Percentiles rank a stretch among this genome's conserved stretches.
Conservation (phyloP, 1,140 invertebrate genomes). For the Ruditapes philippinarum region DNA sequence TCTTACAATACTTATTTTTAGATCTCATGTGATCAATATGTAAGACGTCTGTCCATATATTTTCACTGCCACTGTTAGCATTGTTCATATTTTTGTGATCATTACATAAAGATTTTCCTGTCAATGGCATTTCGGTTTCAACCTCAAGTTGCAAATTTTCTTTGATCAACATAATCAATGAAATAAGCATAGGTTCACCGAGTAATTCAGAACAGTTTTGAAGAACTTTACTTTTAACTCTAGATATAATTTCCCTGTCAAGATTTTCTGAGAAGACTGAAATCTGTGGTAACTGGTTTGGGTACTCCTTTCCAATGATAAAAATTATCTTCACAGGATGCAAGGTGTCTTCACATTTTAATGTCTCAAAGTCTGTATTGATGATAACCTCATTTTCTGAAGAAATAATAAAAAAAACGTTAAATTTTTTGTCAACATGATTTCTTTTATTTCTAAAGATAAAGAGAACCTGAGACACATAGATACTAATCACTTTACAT, state of each 20-base stretch:
- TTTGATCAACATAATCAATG: slow-evolving; percentile 1
- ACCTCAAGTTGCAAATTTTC: slow-evolving; percentile 5
- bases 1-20: slow-evolving; percentile 67
- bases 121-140: neutral
- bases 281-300: slow-evolving; percentile 1
- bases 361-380: neutral
- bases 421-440: too few species aligned
- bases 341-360: neutral
- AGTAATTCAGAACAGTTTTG: neutral
- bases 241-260: neutral
- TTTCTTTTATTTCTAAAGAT: too few species aligned
- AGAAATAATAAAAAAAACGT: neutral
- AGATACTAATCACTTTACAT: too few species aligned
- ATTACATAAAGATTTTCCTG: neutral
- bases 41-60: slow-evolving; percentile 48
- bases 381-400: slow-evolving; percentile 8
- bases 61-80: neutral
- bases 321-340: slow-evolving; percentile 26
- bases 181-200: slow-evolving; percentile 43
- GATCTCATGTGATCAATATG: slow-evolving; percentile 70
- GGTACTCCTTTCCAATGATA: slow-evolving; percentile 6
- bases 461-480: too few species aligned
- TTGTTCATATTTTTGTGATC: neutral
- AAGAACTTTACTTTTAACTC: slow-evolving; percentile 7
- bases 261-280: slow-evolving; percentile 32